Conservation (phyloP, 2,888 invertebrate species). For the Melipona beecheii region DNA sequence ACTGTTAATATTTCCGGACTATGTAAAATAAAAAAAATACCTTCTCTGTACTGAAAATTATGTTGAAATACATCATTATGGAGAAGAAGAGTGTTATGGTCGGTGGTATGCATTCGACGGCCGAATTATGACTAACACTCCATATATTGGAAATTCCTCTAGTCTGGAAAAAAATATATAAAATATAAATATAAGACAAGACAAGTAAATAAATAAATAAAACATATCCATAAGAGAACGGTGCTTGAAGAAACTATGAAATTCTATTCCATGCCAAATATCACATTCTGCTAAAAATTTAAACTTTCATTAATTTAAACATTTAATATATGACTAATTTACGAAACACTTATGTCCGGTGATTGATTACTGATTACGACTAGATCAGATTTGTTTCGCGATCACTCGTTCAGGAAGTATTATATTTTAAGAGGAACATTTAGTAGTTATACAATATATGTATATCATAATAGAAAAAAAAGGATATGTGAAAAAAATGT, state of each 20-base stretch:
- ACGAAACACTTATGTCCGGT: not conserved
- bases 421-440: not conserved
- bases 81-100: not conserved
- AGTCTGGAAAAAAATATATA: slow-evolving; percentile 8
- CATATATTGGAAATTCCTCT: slow-evolving; percentile 1
- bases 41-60: slow-evolving; percentile 1
- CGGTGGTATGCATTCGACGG: slow-evolving; percentile 5
- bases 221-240: not conserved
- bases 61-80: not conserved
- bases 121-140: not conserved
- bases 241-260: not conserved
- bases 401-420: not conserved
- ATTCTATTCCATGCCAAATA: slow-evolving; percentile 16
- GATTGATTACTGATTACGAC: not conserved
- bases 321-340: too few species aligned
- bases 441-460: not conserved
- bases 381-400: not conserved
- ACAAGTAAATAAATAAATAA: not conserved
- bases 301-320: not conserved
- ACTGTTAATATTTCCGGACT: not conserved
- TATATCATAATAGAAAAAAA: not conserved
- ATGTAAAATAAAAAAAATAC: not conserved
- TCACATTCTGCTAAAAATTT: not conserved
- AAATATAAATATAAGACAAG: not conserved
- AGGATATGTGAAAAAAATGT: not conserved